Evolutionary conservation across 2,113 vertebrate genomes (phyloP), one percentile per base, ranked within the genome.

Genomic region (Ptyas mucosa): DNA sequence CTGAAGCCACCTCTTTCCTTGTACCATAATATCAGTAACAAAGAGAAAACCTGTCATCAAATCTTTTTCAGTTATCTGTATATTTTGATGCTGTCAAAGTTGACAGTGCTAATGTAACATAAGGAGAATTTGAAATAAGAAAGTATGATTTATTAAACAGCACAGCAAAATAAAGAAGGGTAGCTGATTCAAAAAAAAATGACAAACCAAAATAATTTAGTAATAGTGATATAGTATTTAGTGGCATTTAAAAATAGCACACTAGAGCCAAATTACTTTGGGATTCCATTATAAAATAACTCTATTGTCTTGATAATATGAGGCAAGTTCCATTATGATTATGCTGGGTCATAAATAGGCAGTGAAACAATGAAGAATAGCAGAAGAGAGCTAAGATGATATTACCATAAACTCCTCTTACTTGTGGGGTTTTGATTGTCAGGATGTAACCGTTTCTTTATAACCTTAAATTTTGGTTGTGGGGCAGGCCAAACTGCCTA

Each of bases 301-400:
- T 96, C 9, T 95, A 96, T 94, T 96, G 96, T 97, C 95, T 96
- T 95, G 95, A 97, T 97, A 97, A 97, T 95, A 97, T 93, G 95
- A 95, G 97, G 97, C 96, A 95, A 94, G 97, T 97, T 97, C 94
- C 12, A 95, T 96, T 97, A 96, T 95, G 95, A 96, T 96, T 94
- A 91, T 95, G 94, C 96, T 97, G 97, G 97, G 96, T 97, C 96
- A 95, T 96, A 97, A 91, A 98, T 96, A 95, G 96, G 95, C 95
- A 94, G 93, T 96, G 97, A 97, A 97, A 96, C 96, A 98, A 97
- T 97, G 97, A 97, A 97, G 97, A 98, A 97, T 95, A 95, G 96
- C 88, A 92, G 91, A 96, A 96, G 94, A 95, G 94, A 57, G 43
- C 24, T 6, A 11, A 58, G 6, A 51, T 69, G n/a, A 29, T 49